A percentile compares a stretch with the other conserved stretches of the same genome.
Conservation (phyloP, 2,888 invertebrate species). For the Leucophora obtusa region DNA sequence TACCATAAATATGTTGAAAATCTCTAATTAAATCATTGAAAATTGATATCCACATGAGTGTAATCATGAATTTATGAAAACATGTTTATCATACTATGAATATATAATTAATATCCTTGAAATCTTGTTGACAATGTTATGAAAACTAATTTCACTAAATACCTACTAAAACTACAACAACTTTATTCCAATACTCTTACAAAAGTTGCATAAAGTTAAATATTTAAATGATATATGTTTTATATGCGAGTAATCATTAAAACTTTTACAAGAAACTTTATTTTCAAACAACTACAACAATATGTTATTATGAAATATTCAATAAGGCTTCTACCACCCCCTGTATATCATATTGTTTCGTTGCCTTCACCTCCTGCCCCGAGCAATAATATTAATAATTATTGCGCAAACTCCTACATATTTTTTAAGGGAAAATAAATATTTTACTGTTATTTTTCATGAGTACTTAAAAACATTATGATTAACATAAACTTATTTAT, state of each 20-base stretch:
- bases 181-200: neutral
- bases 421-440: neutral
- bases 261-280: neutral
- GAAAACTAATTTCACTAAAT: slow-evolving; percentile 53
- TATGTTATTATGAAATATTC: slow-evolving; percentile 57
- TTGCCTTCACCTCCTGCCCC: neutral
- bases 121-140: slow-evolving; percentile 54
- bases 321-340: slow-evolving; percentile 55
- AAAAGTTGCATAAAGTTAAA: neutral
- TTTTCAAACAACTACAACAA: neutral
- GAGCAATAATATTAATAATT: neutral
- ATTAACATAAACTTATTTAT: slow-evolving; percentile 26
- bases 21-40: neutral
- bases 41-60: neutral
- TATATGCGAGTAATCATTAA: neutral
- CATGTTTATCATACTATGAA: neutral
- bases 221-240: slow-evolving; percentile 6
- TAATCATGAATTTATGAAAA: neutral
- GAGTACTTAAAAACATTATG: slow-evolving; percentile 41
- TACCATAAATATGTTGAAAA: neutral
- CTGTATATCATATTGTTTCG: neutral
- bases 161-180: slow-evolving; percentile 5
- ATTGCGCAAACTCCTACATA: slow-evolving; percentile 13
- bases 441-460: slow-evolving; percentile 19
- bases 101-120: slow-evolving; percentile 4